phyloP scores from a whole-genome alignment of 2,113 vertebrate species.

The Helogale parvula region DNA sequence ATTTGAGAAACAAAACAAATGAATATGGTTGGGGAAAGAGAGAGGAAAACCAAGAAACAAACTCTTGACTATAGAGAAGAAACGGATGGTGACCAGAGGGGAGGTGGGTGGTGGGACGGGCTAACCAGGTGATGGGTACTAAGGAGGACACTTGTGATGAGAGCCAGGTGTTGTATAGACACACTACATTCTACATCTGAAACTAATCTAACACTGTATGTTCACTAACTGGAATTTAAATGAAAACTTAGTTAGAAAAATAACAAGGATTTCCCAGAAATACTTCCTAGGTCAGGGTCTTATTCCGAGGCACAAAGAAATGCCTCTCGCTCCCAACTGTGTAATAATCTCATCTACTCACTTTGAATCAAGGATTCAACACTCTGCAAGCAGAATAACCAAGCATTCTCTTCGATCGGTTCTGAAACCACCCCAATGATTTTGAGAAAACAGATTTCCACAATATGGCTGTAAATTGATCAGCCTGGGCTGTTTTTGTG shows the following conservation, averaged over 20 bases:
- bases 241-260: neutral
- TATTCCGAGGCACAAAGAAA: neutral
- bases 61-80: neutral
- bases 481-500: neutral
- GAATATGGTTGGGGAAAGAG: neutral
- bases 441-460: neutral
- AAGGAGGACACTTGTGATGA: neutral
- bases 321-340: neutral
- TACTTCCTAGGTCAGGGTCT: neutral
- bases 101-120: neutral
- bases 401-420: neutral
- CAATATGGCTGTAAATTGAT: neutral
- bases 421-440: constrained; percentile 24
- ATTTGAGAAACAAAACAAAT: neutral
- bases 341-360: neutral
- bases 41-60: neutral
- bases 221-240: neutral
- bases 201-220: neutral
- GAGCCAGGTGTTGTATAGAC: neutral
- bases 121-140: neutral
- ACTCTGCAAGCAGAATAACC: neutral
- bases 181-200: neutral
- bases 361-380: neutral
- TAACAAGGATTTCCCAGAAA: neutral
- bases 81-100: neutral